phyloP scores from a whole-genome alignment of 2,888 invertebrate species.

The Herminia tarsipennalis region DNA sequence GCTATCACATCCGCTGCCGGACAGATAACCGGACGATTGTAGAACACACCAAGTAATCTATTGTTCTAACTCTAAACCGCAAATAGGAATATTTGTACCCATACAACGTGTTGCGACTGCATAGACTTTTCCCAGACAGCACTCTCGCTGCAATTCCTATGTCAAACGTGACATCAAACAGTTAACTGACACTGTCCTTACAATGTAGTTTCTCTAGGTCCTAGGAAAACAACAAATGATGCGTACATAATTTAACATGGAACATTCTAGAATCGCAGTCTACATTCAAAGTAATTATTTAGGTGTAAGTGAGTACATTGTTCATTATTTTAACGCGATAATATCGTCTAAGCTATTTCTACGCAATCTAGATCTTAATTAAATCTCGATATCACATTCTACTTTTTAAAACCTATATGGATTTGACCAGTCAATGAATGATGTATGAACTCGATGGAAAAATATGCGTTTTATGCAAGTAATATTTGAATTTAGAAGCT shows the following conservation, averaged over 20 bases:
- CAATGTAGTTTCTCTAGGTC: conserved; percentile 28
- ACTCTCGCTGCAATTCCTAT: conserved; percentile 52
- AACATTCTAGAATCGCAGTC: conserved; percentile 23
- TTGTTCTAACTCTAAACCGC: conserved; percentile 61
- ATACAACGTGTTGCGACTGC: conserved; percentile 20
- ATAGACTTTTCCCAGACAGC: conserved; percentile 54
- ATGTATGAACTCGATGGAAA: conserved; percentile 11
- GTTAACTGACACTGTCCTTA: conserved; percentile 42
- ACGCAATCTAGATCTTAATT: conserved; percentile 45
- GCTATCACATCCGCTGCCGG: conserved; percentile 75
- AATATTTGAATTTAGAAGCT: conserved; percentile 1
- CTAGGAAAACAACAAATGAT: conserved; percentile 32
- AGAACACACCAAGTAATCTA: conserved; percentile 65
- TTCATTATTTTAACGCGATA: conserved; percentile 48
- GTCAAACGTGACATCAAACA: conserved; percentile 41
- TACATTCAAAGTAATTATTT: conserved; percentile 39
- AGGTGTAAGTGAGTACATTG: conserved; percentile 37
- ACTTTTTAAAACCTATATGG: conserved; percentile 37
- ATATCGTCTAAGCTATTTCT: conserved; percentile 46
- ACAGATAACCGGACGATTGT: conserved; percentile 65
- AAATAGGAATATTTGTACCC: conserved; percentile 56
- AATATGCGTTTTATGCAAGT: conserved; percentile 7
- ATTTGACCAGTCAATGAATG: conserved; percentile 22
- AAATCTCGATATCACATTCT: conserved; percentile 43
- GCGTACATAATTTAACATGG: conserved; percentile 23